Evolutionary conservation across 2,888 invertebrate species (phyloP), one percentile per base, ranked within the genome.

Genomic region (Dasysyrphus albostriatus): DNA sequence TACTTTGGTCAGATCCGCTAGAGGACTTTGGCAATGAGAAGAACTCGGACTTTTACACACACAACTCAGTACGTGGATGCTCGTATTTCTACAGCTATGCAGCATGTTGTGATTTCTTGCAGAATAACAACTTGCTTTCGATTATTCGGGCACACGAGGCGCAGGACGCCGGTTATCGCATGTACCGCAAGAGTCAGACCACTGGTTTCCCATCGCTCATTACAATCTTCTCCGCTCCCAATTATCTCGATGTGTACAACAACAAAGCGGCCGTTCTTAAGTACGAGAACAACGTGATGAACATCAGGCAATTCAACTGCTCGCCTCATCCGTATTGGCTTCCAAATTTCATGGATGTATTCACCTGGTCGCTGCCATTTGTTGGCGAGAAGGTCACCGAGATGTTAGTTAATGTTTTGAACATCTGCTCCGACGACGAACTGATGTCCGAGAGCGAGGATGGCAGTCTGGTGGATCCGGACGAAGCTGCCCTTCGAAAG

Each of bases 211-310:
- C 99, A 91, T 99, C 99, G 93, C 96, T 99, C 92, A 99, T 99
- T 92, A 99, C 99, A 91, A 99, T 99, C 94, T 99, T 99, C 94
- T 99, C 99, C 92, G 99, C 99, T 93, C 99, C 99, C 90, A 99
- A 99, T 94, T 99, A 99, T 94, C 95, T 99, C 95, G 99, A 99
- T 95, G 99, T 99, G 90, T 99, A 99, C 94, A 99, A 99, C 94
- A 99, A 99, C 95, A 99, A 98, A 95, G 99, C 99, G 93, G 99
- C 99, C 92, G 99, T 99, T 93, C 95, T 99, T 92, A 99, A 99
- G 94, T 99, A 99, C 94, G 99, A 99, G 95, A 99, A 99, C 94
- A 99, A 99, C 95, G 99, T 99, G 91, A 99, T 99, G 99, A 99
- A 99, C 94, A 99, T 99, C 91, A 96, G 99, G 92, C 99, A 99